phyloP scores from a whole-genome alignment of 2,113 vertebrate genomes.

The Tragelaphus scriptus region DNA sequence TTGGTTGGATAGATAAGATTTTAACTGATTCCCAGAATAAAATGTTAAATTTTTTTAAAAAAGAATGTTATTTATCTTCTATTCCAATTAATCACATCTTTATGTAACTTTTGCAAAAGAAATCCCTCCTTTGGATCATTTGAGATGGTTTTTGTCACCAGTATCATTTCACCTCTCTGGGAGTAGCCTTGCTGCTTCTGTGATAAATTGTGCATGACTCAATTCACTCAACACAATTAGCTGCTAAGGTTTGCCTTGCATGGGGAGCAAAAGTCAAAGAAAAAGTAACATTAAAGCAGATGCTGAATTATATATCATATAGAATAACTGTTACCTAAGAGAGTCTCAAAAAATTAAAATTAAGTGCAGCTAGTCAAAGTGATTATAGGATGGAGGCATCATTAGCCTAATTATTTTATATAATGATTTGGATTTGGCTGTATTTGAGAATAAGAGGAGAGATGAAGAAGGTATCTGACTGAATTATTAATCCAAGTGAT shows the following conservation, averaged over 20 bases:
- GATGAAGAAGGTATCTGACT: neutral
- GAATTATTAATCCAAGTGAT: neutral
- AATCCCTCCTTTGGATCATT: neutral
- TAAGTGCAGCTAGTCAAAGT: neutral
- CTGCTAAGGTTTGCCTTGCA: neutral
- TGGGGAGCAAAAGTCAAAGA: neutral
- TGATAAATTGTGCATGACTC: neutral
- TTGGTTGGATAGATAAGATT: neutral
- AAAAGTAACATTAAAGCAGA: constrained; percentile 4
- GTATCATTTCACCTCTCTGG: neutral
- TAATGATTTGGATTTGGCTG: neutral
- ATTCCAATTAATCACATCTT: neutral
- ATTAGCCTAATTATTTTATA: neutral
- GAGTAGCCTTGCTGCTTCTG: neutral
- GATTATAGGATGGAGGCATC: neutral
- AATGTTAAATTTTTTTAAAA: neutral
- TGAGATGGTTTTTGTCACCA: neutral
- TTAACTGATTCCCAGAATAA: neutral
- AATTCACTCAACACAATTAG: neutral
- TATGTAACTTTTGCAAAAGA: neutral
- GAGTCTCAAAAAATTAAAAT: neutral
- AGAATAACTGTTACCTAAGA: neutral
- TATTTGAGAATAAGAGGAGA: neutral
- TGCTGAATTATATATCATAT: neutral
- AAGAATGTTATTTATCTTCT: neutral